Base-by-base conservation (phyloP, 2,888 invertebrate genomes). In the Sepiola atlantica region DNA sequence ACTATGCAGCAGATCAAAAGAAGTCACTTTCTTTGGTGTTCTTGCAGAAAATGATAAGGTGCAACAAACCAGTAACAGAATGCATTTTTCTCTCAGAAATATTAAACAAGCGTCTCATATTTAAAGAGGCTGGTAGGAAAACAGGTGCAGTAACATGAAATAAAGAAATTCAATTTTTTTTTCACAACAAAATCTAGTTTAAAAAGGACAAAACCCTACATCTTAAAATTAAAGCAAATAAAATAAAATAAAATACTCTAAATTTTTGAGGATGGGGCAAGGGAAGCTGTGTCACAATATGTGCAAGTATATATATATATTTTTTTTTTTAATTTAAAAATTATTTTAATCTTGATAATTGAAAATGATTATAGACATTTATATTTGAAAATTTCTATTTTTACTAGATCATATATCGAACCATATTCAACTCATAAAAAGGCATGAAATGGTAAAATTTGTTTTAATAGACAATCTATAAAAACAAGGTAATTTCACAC, bases 91-190 rank as follows among this genome's bases (percentile, higher is more conserved):
- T 57, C 24, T 21, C 6, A 57, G 6, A 57, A 20, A 57, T 57
- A 57, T 57, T 24, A 57, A 21, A 24, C 20, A 57, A 55, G 55
- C 21, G 55, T 57, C 20, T 57, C 6, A 57, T 18, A 57, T 57
- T 77, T 28, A 77, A 77, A 77, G 18, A 77, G 77, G 77, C 16
- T 16, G 77, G 77, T 77, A 8, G 77, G 77, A 77, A n/a, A 77
- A 77, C n/a, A 77, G 77, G 77, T 77, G 77, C 77, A 77, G 77
- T 77, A 77, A 61, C 12, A 77, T 77, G 77, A n/a, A 77, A n/a
- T 77, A 77, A 61, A 3, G n/a, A 77, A 77, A 77, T 14, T 77
- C 14, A 77, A 77, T 28, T 77, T 77, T n/a, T 45, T 77, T 77
- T n/a, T 21, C 61, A 61, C 8, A 61, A 77, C 77, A 77, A 2